phyloP scores from a whole-genome alignment of 2,888 invertebrate genomes.

The Cyrtodaria siliqua region DNA sequence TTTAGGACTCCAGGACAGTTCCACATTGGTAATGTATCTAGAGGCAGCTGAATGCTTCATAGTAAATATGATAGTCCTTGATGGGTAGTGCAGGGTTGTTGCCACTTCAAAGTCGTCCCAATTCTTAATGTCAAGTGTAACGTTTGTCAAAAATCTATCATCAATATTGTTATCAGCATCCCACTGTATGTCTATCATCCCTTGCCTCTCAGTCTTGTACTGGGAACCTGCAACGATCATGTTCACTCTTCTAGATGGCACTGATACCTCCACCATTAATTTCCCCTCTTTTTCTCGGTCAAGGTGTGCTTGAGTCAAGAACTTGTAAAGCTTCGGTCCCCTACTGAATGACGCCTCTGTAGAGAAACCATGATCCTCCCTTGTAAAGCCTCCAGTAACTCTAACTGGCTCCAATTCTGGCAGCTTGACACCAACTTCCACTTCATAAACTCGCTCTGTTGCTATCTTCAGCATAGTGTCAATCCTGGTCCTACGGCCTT shows the following conservation, averaged over 20 bases:
- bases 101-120: conserved; percentile 61
- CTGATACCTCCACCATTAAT: conserved; percentile 45
- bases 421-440: conserved; percentile 42
- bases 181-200: conserved; percentile 69
- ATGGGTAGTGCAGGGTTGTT: conserved; percentile 59
- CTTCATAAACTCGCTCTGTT: conserved; percentile 48
- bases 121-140: conserved; percentile 49
- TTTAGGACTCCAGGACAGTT: conserved; percentile 68
- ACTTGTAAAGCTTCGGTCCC: conserved; percentile 46
- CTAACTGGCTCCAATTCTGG: conserved; percentile 47
- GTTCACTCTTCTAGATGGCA: conserved; percentile 62
- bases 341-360: conserved; percentile 41
- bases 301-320: conserved; percentile 25
- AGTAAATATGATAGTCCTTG: conserved; percentile 48
- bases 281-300: conserved; percentile 29
- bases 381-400: conserved; percentile 34
- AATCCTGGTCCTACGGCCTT: conserved; percentile 53
- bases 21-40: conserved; percentile 55
- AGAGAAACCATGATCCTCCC: conserved; percentile 39
- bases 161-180: conserved; percentile 69
- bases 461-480: conserved; percentile 53
- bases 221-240: conserved; percentile 40
- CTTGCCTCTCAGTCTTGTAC: conserved; percentile 42
- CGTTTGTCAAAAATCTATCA: conserved; percentile 58
- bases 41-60: conserved; percentile 57